Evolutionary conservation across 2,113 vertebrate genomes (phyloP).

Genomic region (Tor tambroides): DNA sequence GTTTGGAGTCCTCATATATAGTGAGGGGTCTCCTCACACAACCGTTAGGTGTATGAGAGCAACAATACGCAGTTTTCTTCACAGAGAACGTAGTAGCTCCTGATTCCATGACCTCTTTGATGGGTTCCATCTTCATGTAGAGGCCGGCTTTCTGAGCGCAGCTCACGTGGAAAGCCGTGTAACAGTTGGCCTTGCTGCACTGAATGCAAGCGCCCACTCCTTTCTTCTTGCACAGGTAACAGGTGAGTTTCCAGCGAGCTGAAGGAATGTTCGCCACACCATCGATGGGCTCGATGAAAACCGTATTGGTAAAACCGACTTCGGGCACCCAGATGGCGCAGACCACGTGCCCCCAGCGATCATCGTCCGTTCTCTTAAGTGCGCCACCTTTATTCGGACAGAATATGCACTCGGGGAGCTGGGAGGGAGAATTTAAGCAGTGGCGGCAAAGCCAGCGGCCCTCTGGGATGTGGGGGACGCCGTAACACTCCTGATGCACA

Average conservation of each 20-base stretch:
- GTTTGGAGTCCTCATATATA: slow-evolving; percentile 87
- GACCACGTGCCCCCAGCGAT: slow-evolving; percentile 96
- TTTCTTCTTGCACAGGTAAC: slow-evolving; percentile 98
- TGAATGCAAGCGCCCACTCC: slow-evolving; percentile 96
- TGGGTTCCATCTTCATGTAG: slow-evolving; percentile 97
- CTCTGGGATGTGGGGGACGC: slow-evolving; percentile 96
- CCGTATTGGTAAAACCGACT: slow-evolving; percentile 96
- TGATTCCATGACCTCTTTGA: slow-evolving; percentile 79
- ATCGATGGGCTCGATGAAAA: slow-evolving; percentile 98
- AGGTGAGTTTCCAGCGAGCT: slow-evolving; percentile 96
- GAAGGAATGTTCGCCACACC: slow-evolving; percentile 96
- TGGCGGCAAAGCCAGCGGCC: slow-evolving; percentile 97
- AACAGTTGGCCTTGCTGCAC: slow-evolving; percentile 97
- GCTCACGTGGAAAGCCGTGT: slow-evolving; percentile 96
- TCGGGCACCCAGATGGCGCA: slow-evolving; percentile 98
- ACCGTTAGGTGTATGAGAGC: slow-evolving; percentile 90
- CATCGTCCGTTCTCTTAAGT: slow-evolving; percentile 97
- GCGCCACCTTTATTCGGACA: slow-evolving; percentile 97
- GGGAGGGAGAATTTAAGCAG: slow-evolving; percentile 89
- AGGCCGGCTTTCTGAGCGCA: slow-evolving; percentile 94
- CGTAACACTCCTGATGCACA: slow-evolving; percentile 98
- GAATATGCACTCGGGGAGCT: slow-evolving; percentile 90
- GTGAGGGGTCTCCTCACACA: slow-evolving; percentile 87
- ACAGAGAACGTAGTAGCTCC: slow-evolving; percentile 86
- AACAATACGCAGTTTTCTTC: slow-evolving; percentile 96